Conservation (phyloP, 2,888 invertebrate species). For the Pachydiplax longipennis region DNA sequence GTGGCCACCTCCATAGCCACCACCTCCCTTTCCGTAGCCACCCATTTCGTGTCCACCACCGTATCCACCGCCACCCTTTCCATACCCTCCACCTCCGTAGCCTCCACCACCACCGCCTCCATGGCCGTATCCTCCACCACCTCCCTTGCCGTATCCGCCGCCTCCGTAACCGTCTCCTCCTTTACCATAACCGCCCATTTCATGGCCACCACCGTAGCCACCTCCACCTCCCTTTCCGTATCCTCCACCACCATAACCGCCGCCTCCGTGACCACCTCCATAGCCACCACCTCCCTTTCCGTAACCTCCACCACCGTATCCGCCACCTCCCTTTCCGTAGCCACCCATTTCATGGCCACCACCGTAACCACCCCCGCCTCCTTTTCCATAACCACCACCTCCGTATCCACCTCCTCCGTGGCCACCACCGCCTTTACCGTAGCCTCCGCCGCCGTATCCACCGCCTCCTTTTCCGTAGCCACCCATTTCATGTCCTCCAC, state of each 20-base stretch:
- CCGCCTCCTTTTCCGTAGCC: no score
- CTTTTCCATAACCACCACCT: neutral
- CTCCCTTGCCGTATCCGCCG: neutral
- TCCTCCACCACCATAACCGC: no score
- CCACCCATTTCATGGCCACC: neutral
- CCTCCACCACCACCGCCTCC: neutral
- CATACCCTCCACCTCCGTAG: no score
- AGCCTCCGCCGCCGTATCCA: neutral
- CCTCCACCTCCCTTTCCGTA: no score
- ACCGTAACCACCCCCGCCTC: no score
- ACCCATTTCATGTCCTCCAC: neutral
- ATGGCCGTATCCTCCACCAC: neutral
- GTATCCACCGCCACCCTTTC: no score
- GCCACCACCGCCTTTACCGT: neutral
- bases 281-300: neutral
- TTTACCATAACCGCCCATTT: neutral
- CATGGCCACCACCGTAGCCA: neutral
- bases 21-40: no score
- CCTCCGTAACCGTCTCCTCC: neutral
- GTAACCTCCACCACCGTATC: neutral
- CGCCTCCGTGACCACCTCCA: no score
- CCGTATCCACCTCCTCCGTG: neutral
- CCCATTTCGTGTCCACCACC: no score
- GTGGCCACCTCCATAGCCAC: no score
- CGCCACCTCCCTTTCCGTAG: neutral